Evolutionary conservation across 2,888 invertebrate genomes (phyloP).

Genomic region (Eulithis testata): DNA sequence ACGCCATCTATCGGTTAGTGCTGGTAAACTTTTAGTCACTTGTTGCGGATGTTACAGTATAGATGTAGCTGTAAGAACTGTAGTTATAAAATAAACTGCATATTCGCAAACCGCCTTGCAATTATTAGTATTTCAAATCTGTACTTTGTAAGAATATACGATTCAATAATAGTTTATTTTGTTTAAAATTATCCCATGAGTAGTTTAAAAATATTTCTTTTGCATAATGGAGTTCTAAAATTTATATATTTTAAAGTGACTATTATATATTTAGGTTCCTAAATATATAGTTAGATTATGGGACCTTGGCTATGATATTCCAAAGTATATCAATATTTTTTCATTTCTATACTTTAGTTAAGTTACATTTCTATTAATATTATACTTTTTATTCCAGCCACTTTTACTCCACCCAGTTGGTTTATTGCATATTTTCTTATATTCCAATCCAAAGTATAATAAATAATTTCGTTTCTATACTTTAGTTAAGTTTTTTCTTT

Average conservation of each 20-base stretch:
- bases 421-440: too few species aligned
- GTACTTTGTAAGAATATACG: slow-evolving; percentile 14
- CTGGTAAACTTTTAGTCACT: slow-evolving; percentile 39
- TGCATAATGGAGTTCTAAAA: background rate
- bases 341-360: slow-evolving; percentile 1
- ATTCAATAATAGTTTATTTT: background rate
- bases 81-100: slow-evolving; percentile 21
- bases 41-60: slow-evolving; percentile 33
- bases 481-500: slow-evolving; percentile 14
- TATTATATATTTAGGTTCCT: slow-evolving; percentile 70
- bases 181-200: background rate
- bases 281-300: slow-evolving; percentile 72
- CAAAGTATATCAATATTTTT: slow-evolving; percentile 60
- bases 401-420: background rate
- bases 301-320: slow-evolving; percentile 76
- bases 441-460: too few species aligned
- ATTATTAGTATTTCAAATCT: slow-evolving; percentile 24
- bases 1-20: slow-evolving; percentile 42
- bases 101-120: slow-evolving; percentile 31
- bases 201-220: slow-evolving; percentile 4
- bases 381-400: slow-evolving; percentile 15
- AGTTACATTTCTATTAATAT: background rate
- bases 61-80: slow-evolving; percentile 24
- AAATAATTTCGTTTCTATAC: too few species aligned
- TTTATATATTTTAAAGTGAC: slow-evolving; percentile 37